These are phyloP conservation scores for Huso huso DNA, from an alignment of 2,797 vertebrate genomes.

Conservation along the genomic window DNA sequence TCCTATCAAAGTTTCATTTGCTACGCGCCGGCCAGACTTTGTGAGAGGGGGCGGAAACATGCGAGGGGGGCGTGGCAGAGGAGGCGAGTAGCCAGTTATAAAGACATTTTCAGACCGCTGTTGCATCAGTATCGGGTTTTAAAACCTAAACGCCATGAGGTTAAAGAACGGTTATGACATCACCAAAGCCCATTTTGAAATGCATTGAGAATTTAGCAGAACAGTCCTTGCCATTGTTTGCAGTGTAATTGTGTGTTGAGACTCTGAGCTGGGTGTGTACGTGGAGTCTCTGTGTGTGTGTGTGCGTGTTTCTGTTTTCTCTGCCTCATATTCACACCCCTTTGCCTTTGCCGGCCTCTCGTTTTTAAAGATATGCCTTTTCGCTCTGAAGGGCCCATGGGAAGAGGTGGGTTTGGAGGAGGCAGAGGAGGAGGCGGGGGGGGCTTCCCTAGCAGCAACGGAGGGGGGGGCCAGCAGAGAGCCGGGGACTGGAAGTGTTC, in stretches of 20 bases:
- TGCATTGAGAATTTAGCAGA: too few relatives aligned
- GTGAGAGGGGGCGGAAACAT: constrained; percentile 65
- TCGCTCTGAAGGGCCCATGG: constrained; percentile 58
- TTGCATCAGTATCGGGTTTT: too few relatives aligned
- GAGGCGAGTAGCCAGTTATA: constrained; percentile 45
- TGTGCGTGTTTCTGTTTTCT: too few relatives aligned
- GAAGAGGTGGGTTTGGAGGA: constrained; percentile 70
- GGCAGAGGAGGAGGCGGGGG: constrained; percentile 46
- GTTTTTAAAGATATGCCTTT: neutral
- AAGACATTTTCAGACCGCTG: neutral
- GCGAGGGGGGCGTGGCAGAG: constrained; percentile 65
- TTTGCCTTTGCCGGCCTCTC: neutral
- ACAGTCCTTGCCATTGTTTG: too few relatives aligned
- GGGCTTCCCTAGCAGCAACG: constrained; percentile 60
- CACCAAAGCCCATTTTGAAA: too few relatives aligned
- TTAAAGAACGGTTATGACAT: too few relatives aligned
- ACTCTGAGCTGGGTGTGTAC: too few relatives aligned
- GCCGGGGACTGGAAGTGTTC: constrained; percentile 85
- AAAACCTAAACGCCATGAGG: too few relatives aligned
- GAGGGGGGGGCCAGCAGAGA: constrained; percentile 70
- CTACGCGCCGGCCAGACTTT: constrained; percentile 76
- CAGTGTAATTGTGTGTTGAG: too few relatives aligned
- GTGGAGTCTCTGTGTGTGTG: too few relatives aligned
- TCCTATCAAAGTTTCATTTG: constrained; percentile 81
- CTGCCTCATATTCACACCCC: too few relatives aligned